Evolutionary conservation across 2,888 invertebrate species (phyloP).

Genomic region (Piscicola geometra): DNA sequence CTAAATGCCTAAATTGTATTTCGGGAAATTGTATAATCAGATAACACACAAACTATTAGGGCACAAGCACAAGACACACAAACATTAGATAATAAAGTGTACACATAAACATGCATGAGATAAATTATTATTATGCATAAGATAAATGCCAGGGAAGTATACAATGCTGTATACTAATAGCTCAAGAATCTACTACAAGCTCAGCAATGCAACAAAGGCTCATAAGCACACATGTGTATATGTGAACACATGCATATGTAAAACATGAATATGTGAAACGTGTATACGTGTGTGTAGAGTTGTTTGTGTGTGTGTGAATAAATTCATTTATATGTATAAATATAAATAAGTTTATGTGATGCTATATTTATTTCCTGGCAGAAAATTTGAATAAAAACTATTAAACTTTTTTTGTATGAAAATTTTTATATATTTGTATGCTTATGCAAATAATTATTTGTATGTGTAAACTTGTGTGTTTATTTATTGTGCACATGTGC

Average conservation of each 20-base stretch:
- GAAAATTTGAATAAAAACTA: not conserved
- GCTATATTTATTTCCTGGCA: not conserved
- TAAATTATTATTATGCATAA: too few relatives aligned
- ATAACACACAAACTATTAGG: too few relatives aligned
- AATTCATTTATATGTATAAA: too few relatives aligned
- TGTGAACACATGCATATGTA: not conserved
- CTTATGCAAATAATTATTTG: not conserved
- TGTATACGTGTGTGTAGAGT: not conserved
- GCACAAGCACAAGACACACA: too few relatives aligned
- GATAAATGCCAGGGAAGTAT: too few relatives aligned
- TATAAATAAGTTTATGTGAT: not conserved
- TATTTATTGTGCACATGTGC: not conserved
- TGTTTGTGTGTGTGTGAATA: not conserved
- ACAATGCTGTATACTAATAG: too few relatives aligned
- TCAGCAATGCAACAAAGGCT: not conserved
- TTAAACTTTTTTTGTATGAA: not conserved
- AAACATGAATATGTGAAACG: not conserved
- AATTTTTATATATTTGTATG: not conserved
- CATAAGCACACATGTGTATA: not conserved
- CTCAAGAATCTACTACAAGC: not conserved
- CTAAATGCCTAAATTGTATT: too few relatives aligned
- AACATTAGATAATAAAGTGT: too few relatives aligned
- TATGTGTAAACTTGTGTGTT: not conserved
- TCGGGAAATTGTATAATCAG: too few relatives aligned
- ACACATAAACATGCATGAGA: too few relatives aligned